phyloP scores from a whole-genome alignment of 1,140 invertebrate genomes.

The Meloidogyne hapla region DNA sequence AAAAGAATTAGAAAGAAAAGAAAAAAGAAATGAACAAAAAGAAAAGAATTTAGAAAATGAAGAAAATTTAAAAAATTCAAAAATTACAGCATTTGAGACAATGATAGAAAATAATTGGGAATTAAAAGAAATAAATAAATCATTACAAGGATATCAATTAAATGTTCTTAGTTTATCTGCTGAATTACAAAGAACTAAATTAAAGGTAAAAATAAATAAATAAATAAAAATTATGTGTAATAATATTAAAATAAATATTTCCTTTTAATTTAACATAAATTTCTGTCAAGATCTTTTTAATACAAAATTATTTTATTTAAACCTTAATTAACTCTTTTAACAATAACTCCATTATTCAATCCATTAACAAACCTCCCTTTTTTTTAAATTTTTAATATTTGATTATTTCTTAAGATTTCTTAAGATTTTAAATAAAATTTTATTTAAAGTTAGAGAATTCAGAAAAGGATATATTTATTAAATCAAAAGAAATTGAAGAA shows the following conservation, averaged over 20 bases:
- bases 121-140: slow-evolving; percentile 29
- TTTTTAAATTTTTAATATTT: slow-evolving; percentile 7
- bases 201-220: slow-evolving; percentile 27
- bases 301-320: no score
- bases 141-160: slow-evolving; percentile 39
- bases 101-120: slow-evolving; percentile 35
- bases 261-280: no score
- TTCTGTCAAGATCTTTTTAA: no score
- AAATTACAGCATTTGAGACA: slow-evolving; percentile 25
- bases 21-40: slow-evolving; percentile 23
- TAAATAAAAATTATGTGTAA: no score
- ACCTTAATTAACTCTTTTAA: no score
- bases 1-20: background rate
- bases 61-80: slow-evolving; percentile 18
- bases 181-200: slow-evolving; percentile 24
- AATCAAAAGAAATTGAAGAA: slow-evolving; percentile 23
- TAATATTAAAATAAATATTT: no score
- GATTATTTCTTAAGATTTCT: no score
- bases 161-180: slow-evolving; percentile 34
- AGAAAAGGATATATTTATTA: background rate
- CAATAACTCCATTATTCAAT: no score
- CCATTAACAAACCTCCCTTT: no score
- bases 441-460: slow-evolving; percentile 22
- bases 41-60: slow-evolving; percentile 16
- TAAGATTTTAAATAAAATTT: no score